Evolutionary conservation across 2,888 invertebrate species (phyloP).

Genomic region (Balanococcus diminutus): DNA sequence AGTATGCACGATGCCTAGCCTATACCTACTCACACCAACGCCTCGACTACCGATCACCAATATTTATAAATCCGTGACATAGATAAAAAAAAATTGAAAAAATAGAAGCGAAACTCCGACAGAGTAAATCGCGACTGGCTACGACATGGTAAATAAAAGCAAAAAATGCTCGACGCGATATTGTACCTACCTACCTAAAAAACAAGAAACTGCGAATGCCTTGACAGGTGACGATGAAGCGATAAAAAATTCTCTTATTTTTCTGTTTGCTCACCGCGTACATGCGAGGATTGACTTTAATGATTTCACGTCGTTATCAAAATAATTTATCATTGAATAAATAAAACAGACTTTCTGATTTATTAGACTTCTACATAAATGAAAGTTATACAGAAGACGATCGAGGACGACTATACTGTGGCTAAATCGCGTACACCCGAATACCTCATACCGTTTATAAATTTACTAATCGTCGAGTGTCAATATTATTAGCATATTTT

Average conservation of each 20-base stretch:
- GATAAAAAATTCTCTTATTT: slow-evolving; percentile 40
- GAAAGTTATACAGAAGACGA: slow-evolving; percentile 5
- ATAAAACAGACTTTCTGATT: slow-evolving; percentile 33
- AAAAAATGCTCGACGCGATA: background rate
- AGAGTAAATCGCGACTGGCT: background rate
- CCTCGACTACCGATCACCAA: background rate
- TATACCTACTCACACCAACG: background rate
- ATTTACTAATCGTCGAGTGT: slow-evolving; percentile 28
- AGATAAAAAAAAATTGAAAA: background rate
- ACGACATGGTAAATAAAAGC: background rate
- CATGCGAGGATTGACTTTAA: slow-evolving; percentile 45
- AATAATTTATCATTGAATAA: slow-evolving; percentile 52
- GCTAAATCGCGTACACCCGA: background rate
- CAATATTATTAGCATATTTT: slow-evolving; percentile 40
- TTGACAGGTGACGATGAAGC: slow-evolving; percentile 41
- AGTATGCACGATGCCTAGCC: background rate
- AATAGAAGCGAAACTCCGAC: background rate
- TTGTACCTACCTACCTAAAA: slow-evolving; percentile 26
- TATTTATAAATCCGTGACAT: slow-evolving; percentile 22
- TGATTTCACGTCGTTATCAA: slow-evolving; percentile 44
- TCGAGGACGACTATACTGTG: background rate
- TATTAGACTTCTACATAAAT: slow-evolving; percentile 16
- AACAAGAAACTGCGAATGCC: slow-evolving; percentile 28
- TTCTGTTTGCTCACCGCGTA: slow-evolving; percentile 34
- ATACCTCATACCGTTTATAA: background rate